Conservation (phyloP, 2,888 invertebrate genomes). For the Xiphydria camelus region DNA sequence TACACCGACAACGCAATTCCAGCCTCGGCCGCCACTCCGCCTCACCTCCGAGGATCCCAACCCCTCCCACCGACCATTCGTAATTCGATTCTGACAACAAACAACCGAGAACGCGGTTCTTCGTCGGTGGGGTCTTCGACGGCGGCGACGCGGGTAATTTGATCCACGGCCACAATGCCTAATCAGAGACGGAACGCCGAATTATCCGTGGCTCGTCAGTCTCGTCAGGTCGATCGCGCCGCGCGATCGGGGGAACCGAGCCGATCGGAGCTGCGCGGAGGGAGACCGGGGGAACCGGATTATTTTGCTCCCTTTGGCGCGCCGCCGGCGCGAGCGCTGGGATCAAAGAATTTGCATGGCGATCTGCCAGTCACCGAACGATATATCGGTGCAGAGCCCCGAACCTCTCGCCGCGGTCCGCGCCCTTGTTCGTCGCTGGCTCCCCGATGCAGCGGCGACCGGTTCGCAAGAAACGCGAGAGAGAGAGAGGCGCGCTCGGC, state of each 20-base stretch:
- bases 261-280: too few species aligned
- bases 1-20: too few species aligned
- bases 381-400: background rate
- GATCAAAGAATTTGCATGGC: constrained; percentile 34
- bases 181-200: constrained; percentile 31
- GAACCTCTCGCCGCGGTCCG: too few species aligned
- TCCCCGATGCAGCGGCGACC: too few species aligned
- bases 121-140: background rate
- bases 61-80: too few species aligned
- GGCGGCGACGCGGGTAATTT: background rate
- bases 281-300: constrained; percentile 34
- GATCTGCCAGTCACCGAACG: constrained; percentile 10
- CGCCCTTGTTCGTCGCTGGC: too few species aligned
- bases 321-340: constrained; percentile 17
- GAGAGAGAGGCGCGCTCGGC: constrained; percentile 10
- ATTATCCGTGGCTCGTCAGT: constrained; percentile 31
- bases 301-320: constrained; percentile 27
- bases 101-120: background rate
- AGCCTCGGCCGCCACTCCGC: too few species aligned
- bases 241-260: too few species aligned
- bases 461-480: constrained; percentile 11
- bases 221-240: background rate
- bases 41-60: too few species aligned
- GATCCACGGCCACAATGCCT: constrained; percentile 26
- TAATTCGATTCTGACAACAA: background rate